Evolutionary conservation across 2,113 vertebrate species (phyloP), one percentile per base, ranked within the genome.

Genomic region (Lontra canadensis): DNA sequence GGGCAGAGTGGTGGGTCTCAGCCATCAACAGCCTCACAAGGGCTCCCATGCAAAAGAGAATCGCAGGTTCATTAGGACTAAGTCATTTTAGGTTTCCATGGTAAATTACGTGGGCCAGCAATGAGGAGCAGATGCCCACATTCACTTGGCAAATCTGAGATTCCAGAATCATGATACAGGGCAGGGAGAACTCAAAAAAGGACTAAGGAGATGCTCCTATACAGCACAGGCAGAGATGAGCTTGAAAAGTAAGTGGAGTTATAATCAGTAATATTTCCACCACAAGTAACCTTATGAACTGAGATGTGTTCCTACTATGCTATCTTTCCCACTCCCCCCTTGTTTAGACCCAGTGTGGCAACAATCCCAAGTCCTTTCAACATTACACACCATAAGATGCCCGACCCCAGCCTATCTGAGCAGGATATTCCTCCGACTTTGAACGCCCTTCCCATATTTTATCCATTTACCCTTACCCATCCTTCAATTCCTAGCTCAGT

Each of bases 31-130:
- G 21, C 80, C 71, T 63, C 61, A 36, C 29, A 15, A 25, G 9
- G n/a, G 18, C 55, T 36, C n/a, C n/a, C 55, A 36, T 2, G 8
- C 4, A 11, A 26, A 63, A 92, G 67, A 83, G 14, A 26, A 18
- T 2, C 0, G 0, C 1, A 47, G 34, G 47, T 34, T 47, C 34
- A 0, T 20, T 36, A 89, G 34, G 57, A 49, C 65, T 4, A 39
- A 61, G n/a, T 36, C 34, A 74, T 34, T 57, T 80, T 15, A 31
- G 29, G n/a, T 39, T 85, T 65, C 63, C 34, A 23, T 0, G 12
- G 10, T n/a, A 89, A 95, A 47, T 73, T 57, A 36, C 11, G 20
- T 3, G 15, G 57, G 49, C 23, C 90, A 73, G 26, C 0, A 3
- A 36, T 6, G 7, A 73, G 67, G 61, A 49, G 17, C 82, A 88